phyloP scores from a whole-genome alignment of 2,888 invertebrate genomes.

The Unio delphinus region DNA sequence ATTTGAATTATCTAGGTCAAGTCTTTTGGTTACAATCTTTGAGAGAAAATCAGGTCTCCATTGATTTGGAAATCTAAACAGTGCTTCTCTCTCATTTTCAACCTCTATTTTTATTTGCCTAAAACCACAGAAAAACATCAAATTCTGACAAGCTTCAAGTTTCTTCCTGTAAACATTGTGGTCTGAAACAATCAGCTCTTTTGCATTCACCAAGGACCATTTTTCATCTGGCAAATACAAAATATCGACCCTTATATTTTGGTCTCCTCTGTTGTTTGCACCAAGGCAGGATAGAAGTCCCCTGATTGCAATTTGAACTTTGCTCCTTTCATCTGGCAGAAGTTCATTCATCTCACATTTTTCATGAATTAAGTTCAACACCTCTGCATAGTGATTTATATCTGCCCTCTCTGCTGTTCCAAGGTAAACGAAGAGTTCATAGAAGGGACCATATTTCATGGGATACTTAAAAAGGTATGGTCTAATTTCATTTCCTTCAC shows the following conservation, averaged over 20 bases:
- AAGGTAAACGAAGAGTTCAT: conserved; percentile 7
- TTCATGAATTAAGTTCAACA: conserved; percentile 1
- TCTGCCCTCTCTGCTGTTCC: conserved; percentile 7
- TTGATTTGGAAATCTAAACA: conserved; percentile 24
- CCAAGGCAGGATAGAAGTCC: too few relatives aligned
- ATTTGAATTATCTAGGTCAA: conserved; percentile 10
- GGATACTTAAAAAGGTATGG: conserved; percentile 11
- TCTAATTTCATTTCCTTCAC: conserved; percentile 7
- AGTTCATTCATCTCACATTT: too few relatives aligned
- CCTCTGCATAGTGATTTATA: conserved; percentile 6
- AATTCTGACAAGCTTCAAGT: conserved; percentile 3
- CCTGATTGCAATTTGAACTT: too few relatives aligned
- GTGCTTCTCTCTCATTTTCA: conserved; percentile 7
- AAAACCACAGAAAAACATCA: conserved; percentile 19
- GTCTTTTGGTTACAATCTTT: conserved; percentile 32
- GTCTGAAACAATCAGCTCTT: conserved; percentile 18
- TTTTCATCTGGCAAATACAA: conserved; percentile 15
- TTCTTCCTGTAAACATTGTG: conserved; percentile 9
- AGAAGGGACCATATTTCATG: conserved; percentile 3
- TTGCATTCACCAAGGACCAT: conserved; percentile 11
- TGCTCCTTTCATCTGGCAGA: too few relatives aligned
- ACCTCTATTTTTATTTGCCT: conserved; percentile 4
- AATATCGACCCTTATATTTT: not conserved
- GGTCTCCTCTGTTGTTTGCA: too few relatives aligned
- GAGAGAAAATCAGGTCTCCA: conserved; percentile 37